Evolutionary conservation across 2,113 vertebrate genomes (phyloP).

Genomic region (Pelvicachromis taeniatus): DNA sequence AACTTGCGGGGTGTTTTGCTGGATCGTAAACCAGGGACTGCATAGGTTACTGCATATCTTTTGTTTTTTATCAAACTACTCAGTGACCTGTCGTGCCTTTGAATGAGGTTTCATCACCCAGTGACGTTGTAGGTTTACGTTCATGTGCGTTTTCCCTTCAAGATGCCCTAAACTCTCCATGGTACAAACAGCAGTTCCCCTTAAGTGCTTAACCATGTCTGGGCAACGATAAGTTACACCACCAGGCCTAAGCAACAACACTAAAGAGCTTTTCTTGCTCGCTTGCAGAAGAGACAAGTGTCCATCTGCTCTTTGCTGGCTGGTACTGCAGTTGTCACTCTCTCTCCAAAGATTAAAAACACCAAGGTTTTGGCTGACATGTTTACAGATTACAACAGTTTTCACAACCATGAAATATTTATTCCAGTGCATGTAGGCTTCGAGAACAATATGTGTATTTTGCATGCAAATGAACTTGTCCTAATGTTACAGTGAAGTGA

Average conservation of each 20-base stretch:
- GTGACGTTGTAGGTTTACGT: neutral
- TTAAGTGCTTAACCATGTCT: conserved; percentile 43
- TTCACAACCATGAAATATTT: neutral
- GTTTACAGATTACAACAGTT: neutral
- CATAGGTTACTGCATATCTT: neutral
- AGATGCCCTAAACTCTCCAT: neutral
- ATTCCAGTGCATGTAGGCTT: no score
- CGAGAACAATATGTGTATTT: neutral
- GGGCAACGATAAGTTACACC: conserved; percentile 6
- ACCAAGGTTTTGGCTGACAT: neutral
- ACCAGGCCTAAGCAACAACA: neutral
- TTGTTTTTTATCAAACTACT: neutral
- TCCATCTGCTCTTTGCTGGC: conserved; percentile 19
- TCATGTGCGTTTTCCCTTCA: neutral
- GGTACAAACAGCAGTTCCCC: conserved; percentile 5
- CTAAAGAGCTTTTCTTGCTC: conserved; percentile 10
- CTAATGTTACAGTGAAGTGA: neutral
- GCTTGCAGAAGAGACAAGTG: neutral
- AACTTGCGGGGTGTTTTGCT: neutral
- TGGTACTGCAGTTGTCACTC: neutral
- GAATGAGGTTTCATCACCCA: neutral
- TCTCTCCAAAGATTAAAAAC: neutral
- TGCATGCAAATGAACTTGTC: neutral
- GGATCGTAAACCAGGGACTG: neutral
- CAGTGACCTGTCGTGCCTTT: neutral